Percentiles rank a stretch among this genome's conserved stretches.
Evolutionary conservation across 1,140 invertebrate species (phyloP).

Genomic region (Gryllus bimaculatus): DNA sequence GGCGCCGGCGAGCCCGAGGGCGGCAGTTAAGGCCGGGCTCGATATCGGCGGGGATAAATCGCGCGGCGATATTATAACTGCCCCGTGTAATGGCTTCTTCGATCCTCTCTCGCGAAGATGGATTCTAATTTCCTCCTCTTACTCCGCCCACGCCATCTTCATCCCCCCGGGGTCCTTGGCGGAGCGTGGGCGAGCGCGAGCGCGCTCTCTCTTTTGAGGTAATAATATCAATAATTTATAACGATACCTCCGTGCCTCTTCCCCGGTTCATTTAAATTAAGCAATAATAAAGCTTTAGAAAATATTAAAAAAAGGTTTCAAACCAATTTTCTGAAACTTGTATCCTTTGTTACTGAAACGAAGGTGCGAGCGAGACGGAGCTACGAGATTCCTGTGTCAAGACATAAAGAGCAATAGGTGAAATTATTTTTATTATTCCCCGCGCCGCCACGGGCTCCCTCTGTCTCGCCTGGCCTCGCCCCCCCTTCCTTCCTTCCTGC

Average conservation of each 20-base stretch:
- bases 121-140: slow-evolving; percentile 1
- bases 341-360: neutral
- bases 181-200: too few species aligned
- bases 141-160: neutral
- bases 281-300: slow-evolving; percentile 15
- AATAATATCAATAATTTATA: slow-evolving; percentile 18
- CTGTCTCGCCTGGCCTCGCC: neutral
- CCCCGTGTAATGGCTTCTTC: slow-evolving; percentile 2
- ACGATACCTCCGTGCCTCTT: neutral
- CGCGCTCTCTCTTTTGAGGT: slow-evolving; percentile 8
- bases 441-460: too few species aligned
- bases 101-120: neutral
- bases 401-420: neutral
- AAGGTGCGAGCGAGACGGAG: neutral
- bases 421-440: neutral
- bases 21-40: neutral
- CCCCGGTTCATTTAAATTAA: slow-evolving; percentile 15
- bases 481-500: neutral
- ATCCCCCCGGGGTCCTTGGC: neutral
- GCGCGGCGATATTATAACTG: neutral
- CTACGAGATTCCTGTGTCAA: neutral
- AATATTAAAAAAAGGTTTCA: slow-evolving; percentile 6
- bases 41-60: neutral
- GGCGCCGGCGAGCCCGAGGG: too few species aligned
- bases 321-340: slow-evolving; percentile 17